Conservation (phyloP, 64 coral and sea anemone genomes). For the Pocillopora damicornis region DNA sequence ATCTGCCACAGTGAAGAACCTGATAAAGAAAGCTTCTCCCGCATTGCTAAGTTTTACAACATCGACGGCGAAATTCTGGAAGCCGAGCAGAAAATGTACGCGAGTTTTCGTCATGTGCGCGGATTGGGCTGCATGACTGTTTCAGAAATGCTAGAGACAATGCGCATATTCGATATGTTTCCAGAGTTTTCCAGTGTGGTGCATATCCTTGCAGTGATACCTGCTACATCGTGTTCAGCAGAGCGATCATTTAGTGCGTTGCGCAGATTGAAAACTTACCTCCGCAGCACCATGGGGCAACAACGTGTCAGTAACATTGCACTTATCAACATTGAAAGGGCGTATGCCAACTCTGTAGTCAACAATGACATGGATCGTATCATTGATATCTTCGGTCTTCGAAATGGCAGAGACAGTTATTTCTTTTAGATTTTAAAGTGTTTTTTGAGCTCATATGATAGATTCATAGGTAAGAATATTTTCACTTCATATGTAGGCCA, state of each 20-base stretch:
- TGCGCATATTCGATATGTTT: slow-evolving; percentile 3
- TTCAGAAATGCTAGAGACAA: slow-evolving; percentile 26
- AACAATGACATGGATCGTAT: background rate
- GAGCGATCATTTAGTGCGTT: slow-evolving; percentile 4
- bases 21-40: background rate
- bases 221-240: slow-evolving; percentile 22
- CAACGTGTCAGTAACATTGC: slow-evolving; percentile 27
- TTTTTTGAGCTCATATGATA: no score
- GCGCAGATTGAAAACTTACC: slow-evolving; percentile 20
- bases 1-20: no score
- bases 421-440: no score
- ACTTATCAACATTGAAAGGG: slow-evolving; percentile 6
- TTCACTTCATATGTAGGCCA: no score
- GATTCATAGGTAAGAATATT: no score
- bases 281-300: slow-evolving; percentile 40
- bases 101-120: slow-evolving; percentile 3
- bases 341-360: background rate
- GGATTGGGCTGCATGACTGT: slow-evolving; percentile 29
- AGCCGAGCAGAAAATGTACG: slow-evolving; percentile 26
- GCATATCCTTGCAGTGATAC: slow-evolving; percentile 28
- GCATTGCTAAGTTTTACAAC: slow-evolving; percentile 15
- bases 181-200: slow-evolving; percentile 14
- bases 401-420: no score
- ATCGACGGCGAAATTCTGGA: slow-evolving; percentile 20
- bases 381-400: no score